phyloP scores from a whole-genome alignment of 23 tunicate species.

The Ciona savignyi region DNA sequence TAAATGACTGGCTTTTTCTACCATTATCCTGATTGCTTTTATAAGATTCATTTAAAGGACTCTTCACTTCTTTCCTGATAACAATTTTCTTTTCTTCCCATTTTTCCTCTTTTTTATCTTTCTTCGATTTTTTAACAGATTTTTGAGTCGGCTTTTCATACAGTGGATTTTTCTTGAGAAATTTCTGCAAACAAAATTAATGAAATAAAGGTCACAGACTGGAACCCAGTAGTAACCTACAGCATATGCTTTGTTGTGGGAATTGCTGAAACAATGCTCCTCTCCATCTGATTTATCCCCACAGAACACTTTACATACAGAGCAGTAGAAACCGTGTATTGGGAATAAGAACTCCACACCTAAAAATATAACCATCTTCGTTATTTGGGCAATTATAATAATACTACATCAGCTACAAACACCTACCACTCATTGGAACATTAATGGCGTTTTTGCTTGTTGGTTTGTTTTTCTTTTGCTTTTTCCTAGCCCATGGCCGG shows the following conservation, averaged over 20 bases:
- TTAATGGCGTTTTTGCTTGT: not conserved
- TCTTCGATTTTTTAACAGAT: constrained; percentile 1
- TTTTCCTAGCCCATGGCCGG: constrained; percentile 49
- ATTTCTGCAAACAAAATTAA: constrained; percentile 22
- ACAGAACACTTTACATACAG: constrained; percentile 41
- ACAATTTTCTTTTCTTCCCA: not conserved
- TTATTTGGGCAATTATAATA: not conserved
- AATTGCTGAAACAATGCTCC: constrained; percentile 42
- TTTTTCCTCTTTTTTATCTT: not conserved
- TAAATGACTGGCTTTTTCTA: not conserved
- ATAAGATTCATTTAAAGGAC: too few species aligned
- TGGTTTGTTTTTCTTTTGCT: constrained; percentile 6
- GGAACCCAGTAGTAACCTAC: too few species aligned
- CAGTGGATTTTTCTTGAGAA: constrained; percentile 38
- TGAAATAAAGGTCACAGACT: too few species aligned
- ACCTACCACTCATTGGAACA: constrained; percentile 41
- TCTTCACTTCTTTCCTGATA: not conserved
- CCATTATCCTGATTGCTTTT: not conserved
- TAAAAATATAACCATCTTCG: constrained; percentile 5
- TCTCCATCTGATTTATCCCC: constrained; percentile 43
- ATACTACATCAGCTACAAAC: not conserved
- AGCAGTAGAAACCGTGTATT: constrained; percentile 49
- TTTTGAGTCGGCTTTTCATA: constrained; percentile 28
- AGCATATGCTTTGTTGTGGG: constrained; percentile 39
- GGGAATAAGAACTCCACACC: constrained; percentile 70